Base-by-base conservation (phyloP, 2,797 vertebrate genomes). In the Ctenochaetus hawaiiensis region DNA sequence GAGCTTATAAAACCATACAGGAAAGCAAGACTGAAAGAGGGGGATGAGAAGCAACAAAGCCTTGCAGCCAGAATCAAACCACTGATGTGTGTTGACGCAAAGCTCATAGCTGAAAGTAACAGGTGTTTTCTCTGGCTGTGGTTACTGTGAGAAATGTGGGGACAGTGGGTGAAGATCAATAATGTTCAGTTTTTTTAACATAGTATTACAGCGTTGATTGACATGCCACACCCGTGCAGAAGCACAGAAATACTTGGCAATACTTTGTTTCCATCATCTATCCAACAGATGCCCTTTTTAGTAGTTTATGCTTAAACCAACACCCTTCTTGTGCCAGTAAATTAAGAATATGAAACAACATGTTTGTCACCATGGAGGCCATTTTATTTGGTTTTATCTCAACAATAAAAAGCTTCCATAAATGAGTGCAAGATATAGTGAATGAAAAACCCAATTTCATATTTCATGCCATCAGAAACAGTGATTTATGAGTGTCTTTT, bases 401-500 rank as follows among this genome's bases (percentile, higher is more conserved):
- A 20, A 39, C 8, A 43, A 7, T 62, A 12, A 66, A 39, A 20
- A 37, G 54, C 26, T 13, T 39, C 74, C 6, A 0, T 47, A 54
- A 61, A 83, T 45, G 22, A 39, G 26, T 23, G 17, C 23, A 49
- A 65, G 58, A 61, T 71, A 2, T 65, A 59, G 23, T 66, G 13
- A 41, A 53, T 44, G 8, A 39, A 64, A 34, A 77, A 65, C 72
- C 17, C 30, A 51, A 76, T 78, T 72, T 45, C 22, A 75, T 23
- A 37, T 77, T 47, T 49, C 6, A 37, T 62, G 43, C 64, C 34
- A 69, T 68, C 37, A 78, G 47, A 78, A 82, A 83, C 14, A 12
- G 17, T 84, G 86, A 92, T 93, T 94, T 88, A 94, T 82, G 84
- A 77, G 39, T 72, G 49, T 63, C 61, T 82, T 82, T 79, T 77